A percentile compares a stretch with the other conserved stretches of the same genome.
These are phyloP conservation scores for Eubasilissa regina DNA, from an alignment of 1,140 invertebrate genomes.

Conservation along the genomic window DNA sequence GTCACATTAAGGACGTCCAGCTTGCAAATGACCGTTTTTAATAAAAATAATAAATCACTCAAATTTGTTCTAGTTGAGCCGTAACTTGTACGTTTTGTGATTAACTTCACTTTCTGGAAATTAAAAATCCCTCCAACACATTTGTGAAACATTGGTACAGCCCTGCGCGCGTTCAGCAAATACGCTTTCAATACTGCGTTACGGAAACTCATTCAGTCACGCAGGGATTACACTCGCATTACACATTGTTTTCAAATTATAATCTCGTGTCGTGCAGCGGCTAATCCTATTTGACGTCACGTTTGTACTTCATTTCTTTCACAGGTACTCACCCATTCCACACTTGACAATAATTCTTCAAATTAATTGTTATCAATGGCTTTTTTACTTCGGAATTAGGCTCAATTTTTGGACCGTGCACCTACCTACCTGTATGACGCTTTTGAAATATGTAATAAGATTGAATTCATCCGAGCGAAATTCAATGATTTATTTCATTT, in stretches of 20 bases:
- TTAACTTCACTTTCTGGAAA: not conserved
- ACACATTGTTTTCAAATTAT: conserved; percentile 53
- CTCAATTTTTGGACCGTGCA: not conserved
- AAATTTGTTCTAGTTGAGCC: too few relatives aligned
- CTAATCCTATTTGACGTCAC: conserved; percentile 54
- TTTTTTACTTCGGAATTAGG: not conserved
- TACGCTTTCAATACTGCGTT: not conserved
- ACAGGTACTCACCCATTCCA: not conserved
- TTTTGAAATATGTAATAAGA: not conserved
- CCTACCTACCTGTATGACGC: too few relatives aligned
- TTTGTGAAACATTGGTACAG: not conserved
- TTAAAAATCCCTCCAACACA: not conserved
- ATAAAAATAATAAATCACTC: too few relatives aligned
- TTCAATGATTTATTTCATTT: not conserved
- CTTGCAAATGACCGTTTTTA: too few relatives aligned
- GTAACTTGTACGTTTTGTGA: not conserved
- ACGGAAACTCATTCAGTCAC: conserved; percentile 44
- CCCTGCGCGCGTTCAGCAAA: not conserved
- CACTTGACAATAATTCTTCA: conserved; percentile 15
- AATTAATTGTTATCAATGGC: conserved; percentile 26
- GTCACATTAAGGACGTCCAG: too few relatives aligned
- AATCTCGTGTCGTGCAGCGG: conserved; percentile 8
- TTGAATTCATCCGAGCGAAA: too few relatives aligned
- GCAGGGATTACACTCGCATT: not conserved
- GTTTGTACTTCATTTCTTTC: not conserved